Evolutionary conservation across 2,797 vertebrate species (phyloP).

Genomic region (Fistularia tabacaria): DNA sequence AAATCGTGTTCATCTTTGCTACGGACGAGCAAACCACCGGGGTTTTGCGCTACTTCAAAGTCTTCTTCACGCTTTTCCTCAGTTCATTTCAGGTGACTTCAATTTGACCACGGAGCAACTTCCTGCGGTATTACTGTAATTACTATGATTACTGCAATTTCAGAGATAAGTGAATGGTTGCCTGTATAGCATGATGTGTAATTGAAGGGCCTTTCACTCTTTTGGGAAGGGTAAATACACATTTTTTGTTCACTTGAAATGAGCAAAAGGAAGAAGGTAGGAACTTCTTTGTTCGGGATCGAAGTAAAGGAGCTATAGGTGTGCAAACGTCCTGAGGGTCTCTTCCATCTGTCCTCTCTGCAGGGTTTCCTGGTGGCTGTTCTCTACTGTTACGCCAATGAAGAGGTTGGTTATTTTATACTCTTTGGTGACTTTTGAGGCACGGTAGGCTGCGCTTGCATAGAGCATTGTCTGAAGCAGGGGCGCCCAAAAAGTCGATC

Average conservation of each 20-base stretch:
- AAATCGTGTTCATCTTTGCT: slow-evolving; percentile 81
- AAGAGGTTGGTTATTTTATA: slow-evolving; percentile 70
- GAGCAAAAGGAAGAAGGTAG: no score
- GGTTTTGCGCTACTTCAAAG: slow-evolving; percentile 76
- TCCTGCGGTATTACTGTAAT: neutral
- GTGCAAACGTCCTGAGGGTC: no score
- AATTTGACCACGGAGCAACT: neutral
- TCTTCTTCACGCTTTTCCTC: slow-evolving; percentile 82
- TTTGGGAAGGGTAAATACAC: no score
- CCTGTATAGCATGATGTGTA: no score
- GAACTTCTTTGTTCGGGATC: no score
- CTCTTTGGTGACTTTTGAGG: no score
- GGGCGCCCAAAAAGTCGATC: no score
- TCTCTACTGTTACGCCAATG: slow-evolving; percentile 85
- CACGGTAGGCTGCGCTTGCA: neutral
- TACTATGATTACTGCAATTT: neutral
- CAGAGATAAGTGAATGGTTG: no score
- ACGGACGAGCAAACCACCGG: slow-evolving; percentile 81
- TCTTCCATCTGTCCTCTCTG: slow-evolving; percentile 1
- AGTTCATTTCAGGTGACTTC: slow-evolving; percentile 80
- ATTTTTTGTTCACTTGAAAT: no score
- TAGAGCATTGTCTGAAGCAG: no score
- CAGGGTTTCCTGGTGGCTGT: slow-evolving; percentile 83
- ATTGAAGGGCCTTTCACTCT: no score
- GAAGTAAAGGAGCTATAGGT: neutral